Evolutionary conservation across 2,113 vertebrate genomes (phyloP).

Genomic region (Peromyscus leucopus): DNA sequence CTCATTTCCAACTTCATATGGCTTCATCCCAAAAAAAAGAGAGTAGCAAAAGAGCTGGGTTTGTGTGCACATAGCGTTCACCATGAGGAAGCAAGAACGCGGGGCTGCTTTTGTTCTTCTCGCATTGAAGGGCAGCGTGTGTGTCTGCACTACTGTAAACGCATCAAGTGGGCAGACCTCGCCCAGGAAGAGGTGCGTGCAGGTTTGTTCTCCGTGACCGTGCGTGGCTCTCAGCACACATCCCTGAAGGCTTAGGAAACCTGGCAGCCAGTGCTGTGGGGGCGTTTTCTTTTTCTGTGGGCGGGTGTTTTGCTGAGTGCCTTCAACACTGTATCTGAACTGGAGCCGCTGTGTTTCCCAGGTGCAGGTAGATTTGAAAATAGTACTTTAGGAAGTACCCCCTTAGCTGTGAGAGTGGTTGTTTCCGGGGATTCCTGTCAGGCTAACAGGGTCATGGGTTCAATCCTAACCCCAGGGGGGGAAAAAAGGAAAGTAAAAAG

Average conservation of each 20-base stretch:
- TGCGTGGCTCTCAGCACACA: background rate
- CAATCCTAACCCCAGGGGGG: background rate
- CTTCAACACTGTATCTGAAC: background rate
- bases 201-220: background rate
- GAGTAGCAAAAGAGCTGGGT: background rate
- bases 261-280: background rate
- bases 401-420: background rate
- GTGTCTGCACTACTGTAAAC: background rate
- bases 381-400: background rate
- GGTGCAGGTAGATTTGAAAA: background rate
- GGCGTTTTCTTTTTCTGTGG: constrained; percentile 15
- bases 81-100: background rate
- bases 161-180: background rate
- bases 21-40: constrained; percentile 22
- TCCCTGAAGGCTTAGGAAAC: background rate
- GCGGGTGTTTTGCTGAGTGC: background rate
- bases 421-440: background rate
- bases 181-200: background rate
- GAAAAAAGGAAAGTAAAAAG: too few species aligned
- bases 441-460: background rate
- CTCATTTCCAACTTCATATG: constrained; percentile 24
- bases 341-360: background rate
- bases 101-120: background rate
- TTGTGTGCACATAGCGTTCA: background rate
- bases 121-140: background rate